Evolutionary conservation across 2,888 invertebrate genomes (phyloP).

Genomic region (Acanthosepion esculentum): DNA sequence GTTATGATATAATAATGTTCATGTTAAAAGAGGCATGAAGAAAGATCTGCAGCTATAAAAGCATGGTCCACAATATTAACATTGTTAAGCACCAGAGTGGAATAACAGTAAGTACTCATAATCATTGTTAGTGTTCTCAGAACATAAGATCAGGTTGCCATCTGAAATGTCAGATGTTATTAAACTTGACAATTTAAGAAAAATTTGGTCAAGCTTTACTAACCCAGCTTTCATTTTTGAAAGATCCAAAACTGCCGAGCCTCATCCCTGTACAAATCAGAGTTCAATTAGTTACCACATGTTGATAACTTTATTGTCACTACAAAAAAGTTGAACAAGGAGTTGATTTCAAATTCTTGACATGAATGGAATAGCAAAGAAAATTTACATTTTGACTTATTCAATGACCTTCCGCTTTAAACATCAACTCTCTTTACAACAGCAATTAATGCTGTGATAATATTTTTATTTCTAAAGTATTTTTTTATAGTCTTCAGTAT

Average conservation of each 20-base stretch:
- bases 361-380: not conserved
- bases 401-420: not conserved
- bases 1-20: not conserved
- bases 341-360: not conserved
- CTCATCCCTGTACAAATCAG: not conserved
- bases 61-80: not conserved
- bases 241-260: not conserved
- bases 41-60: not conserved
- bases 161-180: not conserved
- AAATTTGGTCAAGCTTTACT: constrained; percentile 5
- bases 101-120: not conserved
- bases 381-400: not conserved
- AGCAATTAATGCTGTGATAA: not conserved
- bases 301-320: too few relatives aligned
- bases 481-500: too few relatives aligned
- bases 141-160: not conserved
- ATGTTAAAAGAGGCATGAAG: not conserved
- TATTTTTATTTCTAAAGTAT: not conserved
- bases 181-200: constrained; percentile 5
- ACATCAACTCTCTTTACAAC: not conserved
- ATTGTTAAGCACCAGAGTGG: not conserved
- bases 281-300: not conserved
- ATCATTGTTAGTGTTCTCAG: not conserved
- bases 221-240: not conserved
- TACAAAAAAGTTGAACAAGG: too few relatives aligned